phyloP scores from a whole-genome alignment of 2,797 vertebrate species.

The Acanthurus lineatus region DNA sequence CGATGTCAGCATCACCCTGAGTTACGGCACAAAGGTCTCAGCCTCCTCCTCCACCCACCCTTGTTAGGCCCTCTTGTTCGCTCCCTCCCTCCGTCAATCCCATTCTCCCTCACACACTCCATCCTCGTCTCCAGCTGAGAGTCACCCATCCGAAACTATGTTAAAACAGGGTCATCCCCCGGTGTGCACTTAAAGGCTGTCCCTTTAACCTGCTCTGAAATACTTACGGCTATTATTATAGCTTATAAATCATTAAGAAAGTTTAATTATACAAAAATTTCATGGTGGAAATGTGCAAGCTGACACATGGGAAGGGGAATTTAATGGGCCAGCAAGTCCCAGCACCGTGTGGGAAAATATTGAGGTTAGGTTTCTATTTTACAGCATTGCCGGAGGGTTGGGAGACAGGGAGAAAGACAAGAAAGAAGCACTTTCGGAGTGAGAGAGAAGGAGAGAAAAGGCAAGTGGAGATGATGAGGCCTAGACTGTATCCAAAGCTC shows the following conservation, averaged over 20 bases:
- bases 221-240: constrained; percentile 90
- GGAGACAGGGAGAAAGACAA: constrained; percentile 77
- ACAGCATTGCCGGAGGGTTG: constrained; percentile 84
- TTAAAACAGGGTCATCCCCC: constrained; percentile 89
- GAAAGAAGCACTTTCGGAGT: constrained; percentile 68
- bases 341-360: constrained; percentile 88
- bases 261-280: constrained; percentile 90
- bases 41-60: constrained; percentile 71
- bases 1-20: constrained; percentile 80
- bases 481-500: constrained; percentile 38
- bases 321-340: constrained; percentile 91
- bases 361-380: constrained; percentile 91
- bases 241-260: constrained; percentile 92
- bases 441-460: constrained; percentile 51
- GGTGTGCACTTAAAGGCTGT: constrained; percentile 86
- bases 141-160: constrained; percentile 88
- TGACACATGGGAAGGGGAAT: constrained; percentile 89
- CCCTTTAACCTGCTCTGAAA: constrained; percentile 89
- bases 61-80: constrained; percentile 70
- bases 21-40: constrained; percentile 82
- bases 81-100: constrained; percentile 71
- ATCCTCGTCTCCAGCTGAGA: constrained; percentile 77
- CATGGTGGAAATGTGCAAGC: constrained; percentile 87
- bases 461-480: constrained; percentile 51
- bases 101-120: constrained; percentile 69